Conservation (phyloP, 2,888 invertebrate species). For the Mythimna ferrago region DNA sequence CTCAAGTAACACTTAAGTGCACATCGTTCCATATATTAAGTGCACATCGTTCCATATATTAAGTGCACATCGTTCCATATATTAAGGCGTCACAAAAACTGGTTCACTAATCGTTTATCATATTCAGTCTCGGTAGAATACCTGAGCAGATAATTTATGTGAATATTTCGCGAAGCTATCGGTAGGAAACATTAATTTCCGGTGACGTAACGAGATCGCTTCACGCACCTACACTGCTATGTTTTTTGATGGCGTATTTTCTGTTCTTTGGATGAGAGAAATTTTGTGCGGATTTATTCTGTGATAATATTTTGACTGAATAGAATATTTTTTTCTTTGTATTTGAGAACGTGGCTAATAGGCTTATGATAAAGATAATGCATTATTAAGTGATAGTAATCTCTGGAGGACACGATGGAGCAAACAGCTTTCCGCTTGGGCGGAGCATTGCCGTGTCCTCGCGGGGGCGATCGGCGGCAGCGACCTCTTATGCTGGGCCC, state of each 20-base stretch:
- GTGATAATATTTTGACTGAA: slow-evolving; percentile 8
- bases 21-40: slow-evolving; percentile 46
- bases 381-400: too few relatives aligned
- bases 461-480: too few relatives aligned
- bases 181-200: slow-evolving; percentile 79
- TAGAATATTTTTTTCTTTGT: neutral
- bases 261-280: slow-evolving; percentile 27
- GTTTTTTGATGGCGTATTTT: slow-evolving; percentile 58
- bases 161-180: slow-evolving; percentile 67
- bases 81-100: slow-evolving; percentile 55
- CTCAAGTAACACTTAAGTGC: slow-evolving; percentile 33
- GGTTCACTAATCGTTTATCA: slow-evolving; percentile 60
- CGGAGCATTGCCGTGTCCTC: too few relatives aligned
- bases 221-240: slow-evolving; percentile 65
- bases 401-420: too few relatives aligned
- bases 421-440: too few relatives aligned
- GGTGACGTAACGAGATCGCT: slow-evolving; percentile 74
- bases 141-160: slow-evolving; percentile 66
- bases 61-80: slow-evolving; percentile 42
- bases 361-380: too few relatives aligned
- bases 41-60: too few relatives aligned
- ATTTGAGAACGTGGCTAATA: neutral
- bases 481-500: too few relatives aligned
- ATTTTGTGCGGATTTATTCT: slow-evolving; percentile 31
- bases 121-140: slow-evolving; percentile 54